Conservation (phyloP, 1,140 invertebrate species). For the Sminthurides bifidus region DNA sequence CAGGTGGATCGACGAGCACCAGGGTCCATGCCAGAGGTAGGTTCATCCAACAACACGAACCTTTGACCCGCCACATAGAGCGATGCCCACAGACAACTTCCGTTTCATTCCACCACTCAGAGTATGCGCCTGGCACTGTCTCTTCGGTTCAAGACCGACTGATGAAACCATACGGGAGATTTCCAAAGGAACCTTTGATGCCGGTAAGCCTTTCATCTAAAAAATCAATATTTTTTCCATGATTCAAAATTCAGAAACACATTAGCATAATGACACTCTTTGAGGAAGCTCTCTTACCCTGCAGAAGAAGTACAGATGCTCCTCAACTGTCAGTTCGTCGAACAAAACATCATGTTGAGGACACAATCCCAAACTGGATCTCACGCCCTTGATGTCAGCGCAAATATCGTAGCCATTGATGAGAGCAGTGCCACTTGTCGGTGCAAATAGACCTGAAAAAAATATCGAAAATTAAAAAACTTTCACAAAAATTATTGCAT, state of each 20-base stretch:
- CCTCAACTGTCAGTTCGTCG: constrained; percentile 42
- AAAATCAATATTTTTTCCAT: not conserved
- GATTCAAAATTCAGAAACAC: not conserved
- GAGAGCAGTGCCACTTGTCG: constrained; percentile 44
- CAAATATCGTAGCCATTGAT: constrained; percentile 52
- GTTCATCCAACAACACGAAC: constrained; percentile 61
- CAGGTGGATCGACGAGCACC: constrained; percentile 60
- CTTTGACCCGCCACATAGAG: constrained; percentile 53
- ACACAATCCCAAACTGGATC: constrained; percentile 52
- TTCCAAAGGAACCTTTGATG: constrained; percentile 16
- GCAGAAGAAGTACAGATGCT: constrained; percentile 49
- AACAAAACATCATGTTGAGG: constrained; percentile 52
- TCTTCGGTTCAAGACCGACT: constrained; percentile 49
- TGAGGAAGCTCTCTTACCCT: constrained; percentile 34
- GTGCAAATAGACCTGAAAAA: constrained; percentile 36
- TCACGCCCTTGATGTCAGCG: constrained; percentile 40
- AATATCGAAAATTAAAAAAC: not conserved
- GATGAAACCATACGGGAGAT: constrained; percentile 33
- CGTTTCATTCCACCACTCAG: constrained; percentile 77
- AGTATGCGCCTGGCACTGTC: constrained; percentile 53
- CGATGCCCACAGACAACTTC: constrained; percentile 73
- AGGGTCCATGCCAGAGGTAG: constrained; percentile 14
- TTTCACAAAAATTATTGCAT: not conserved
- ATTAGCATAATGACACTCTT: not conserved
- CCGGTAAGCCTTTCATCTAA: constrained; percentile 22